A percentile compares a stretch with the other conserved stretches of the same genome.
Conservation (phyloP, 2,888 invertebrate genomes). For the Drosophila heteroneura region DNA sequence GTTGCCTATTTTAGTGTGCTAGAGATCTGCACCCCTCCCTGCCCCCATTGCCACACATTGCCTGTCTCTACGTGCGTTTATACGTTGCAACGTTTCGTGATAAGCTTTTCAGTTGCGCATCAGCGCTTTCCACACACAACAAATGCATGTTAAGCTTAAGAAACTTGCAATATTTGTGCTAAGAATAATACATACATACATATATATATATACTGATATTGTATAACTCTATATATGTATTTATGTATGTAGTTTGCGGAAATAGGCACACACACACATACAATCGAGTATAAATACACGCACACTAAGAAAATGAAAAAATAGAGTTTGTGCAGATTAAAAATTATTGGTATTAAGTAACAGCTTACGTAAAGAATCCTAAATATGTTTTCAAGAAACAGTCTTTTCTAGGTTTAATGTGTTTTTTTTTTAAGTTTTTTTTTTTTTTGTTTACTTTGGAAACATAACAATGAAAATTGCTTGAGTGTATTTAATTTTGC, state of each 20-base stretch:
- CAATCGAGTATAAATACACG: constrained; percentile 1
- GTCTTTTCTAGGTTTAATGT: constrained; percentile 58
- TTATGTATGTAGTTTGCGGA: background rate
- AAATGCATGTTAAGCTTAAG: constrained; percentile 69
- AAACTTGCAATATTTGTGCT: constrained; percentile 60
- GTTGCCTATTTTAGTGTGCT: constrained; percentile 18
- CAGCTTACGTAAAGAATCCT: constrained; percentile 33
- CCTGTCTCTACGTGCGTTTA: background rate
- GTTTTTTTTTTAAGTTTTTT: constrained; percentile 23
- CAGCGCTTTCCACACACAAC: constrained; percentile 12
- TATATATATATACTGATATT: background rate
- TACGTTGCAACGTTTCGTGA: constrained; percentile 11
- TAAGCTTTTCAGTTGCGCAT: constrained; percentile 8
- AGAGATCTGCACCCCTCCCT: constrained; percentile 20
- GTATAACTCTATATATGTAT: constrained; percentile 4
- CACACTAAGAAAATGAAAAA: constrained; percentile 3
- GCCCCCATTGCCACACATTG: background rate
- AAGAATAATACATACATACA: constrained; percentile 30
- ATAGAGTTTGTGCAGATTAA: constrained; percentile 16
- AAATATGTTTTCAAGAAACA: constrained; percentile 48
- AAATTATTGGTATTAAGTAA: constrained; percentile 17
- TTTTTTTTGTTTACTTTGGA: constrained; percentile 59
- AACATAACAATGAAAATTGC: constrained; percentile 61
- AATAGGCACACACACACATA: constrained; percentile 10
- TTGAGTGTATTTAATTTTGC: constrained; percentile 32